Base-by-base conservation (phyloP, 2,113 vertebrate genomes). In the Sclerurus mexicanus region DNA sequence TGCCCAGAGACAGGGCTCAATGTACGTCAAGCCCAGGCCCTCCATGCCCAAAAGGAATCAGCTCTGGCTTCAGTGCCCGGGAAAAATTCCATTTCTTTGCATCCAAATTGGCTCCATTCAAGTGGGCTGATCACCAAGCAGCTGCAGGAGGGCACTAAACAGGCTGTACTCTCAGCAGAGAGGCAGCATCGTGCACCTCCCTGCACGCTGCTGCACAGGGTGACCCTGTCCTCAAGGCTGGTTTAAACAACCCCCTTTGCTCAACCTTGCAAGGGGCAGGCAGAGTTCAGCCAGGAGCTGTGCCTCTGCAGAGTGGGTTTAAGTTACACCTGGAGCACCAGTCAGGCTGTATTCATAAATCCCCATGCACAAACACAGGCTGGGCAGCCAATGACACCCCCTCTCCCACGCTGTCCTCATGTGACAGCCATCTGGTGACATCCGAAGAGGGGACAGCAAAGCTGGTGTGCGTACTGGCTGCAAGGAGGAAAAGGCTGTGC, bases 191-290 rank as follows among this genome's bases (percentile, higher is more conserved):
- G 7, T 4, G 15, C 2, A 37, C 18, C 30, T 80, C 40, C 63
- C 30, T 23, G 30, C 28, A 31, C 3, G 0, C 22, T 6, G 14
- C 84, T 58, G 19, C 28, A 12, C 0, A 0, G 35, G n/a, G 13
- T 49, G 66, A 60, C 1, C 6, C 59, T 47, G 39, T 12, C 44
- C n/a, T 76, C 62, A 19, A 39, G 80, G 59, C 59, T 44, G 62
- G 2, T 27, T 75, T 31, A 68, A 71, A 47, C 25, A 60, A 82
- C 35, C 3, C 39, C n/a, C 55, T 84, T 69, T 56, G 47, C 84
- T 84, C 76, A 39, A 59, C 58, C 44, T 28, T 50, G 59, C 50
- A 22, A 62, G 83, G 76, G 67, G 12, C 44, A 90, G 47, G 84
- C 31, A 69, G 42, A 62, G 80, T 39, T 95, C 84, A 95, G 84